Evolutionary conservation across 1,140 invertebrate species (phyloP), one percentile per base, ranked within the genome.

Genomic region (Notospermus geniculatus): DNA sequence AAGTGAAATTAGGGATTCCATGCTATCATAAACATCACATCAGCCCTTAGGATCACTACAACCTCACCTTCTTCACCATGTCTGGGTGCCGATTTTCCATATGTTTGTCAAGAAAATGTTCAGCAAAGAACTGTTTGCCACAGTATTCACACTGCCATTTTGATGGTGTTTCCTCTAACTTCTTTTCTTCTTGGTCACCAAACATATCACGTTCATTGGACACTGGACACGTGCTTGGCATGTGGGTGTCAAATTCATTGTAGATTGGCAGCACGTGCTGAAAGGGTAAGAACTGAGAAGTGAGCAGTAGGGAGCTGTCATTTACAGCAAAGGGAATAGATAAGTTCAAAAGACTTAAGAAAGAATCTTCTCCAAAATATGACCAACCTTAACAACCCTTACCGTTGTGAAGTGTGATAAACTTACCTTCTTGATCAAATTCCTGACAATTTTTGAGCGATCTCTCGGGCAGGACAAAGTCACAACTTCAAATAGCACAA

Each of bases 71-170:
- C 81, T 92, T 92, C 63, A 94, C 88, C 76, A 90, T 85, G 73
- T 88, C 87, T 80, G 88, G 88, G 82, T 97, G 93, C 70, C 90
- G 87, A 80, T 89, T 90, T 82, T 93, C 91, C 84, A 95, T 93
- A 80, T 97, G 93, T 60, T 86, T 84, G 78, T 95, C 93, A 64
- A 97, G 83, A 79, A 90, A 90, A 78, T 89, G 87, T 77, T 95
- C 92, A 72, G 91, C 89, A 77, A 91, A 89, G 79, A 97, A 96
- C 32, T 89, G 90, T 82, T 95, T 93, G 57, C 93, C 93, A 83
- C 94, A 96, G 61, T 92, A 87, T 39, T 90, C 87, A 77, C 94
- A 97, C 0, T 89, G 90, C 92, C 92, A 95, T 76, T 82, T 93
- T 91, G 66, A 90, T 86, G 29, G 86, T 83, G 62, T 59, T 45